Percentiles rank a stretch among this genome's conserved stretches.
phyloP scores from a whole-genome alignment of 1,140 invertebrate genomes.

The Aphis craccivora region DNA sequence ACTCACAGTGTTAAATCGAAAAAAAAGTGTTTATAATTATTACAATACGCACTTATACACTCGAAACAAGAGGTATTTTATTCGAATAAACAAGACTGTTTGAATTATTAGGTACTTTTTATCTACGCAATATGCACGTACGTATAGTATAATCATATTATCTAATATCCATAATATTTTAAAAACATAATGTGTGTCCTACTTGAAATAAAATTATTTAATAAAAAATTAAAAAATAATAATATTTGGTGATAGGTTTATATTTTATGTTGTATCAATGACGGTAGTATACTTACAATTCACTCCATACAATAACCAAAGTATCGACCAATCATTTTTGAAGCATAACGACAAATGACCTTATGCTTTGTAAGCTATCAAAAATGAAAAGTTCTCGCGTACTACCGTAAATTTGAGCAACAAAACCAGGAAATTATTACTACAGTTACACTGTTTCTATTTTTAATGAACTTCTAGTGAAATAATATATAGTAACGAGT shows the following conservation, averaged over 20 bases:
- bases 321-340: constrained; percentile 31
- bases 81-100: background rate
- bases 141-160: background rate
- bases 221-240: background rate
- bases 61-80: background rate
- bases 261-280: background rate
- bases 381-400: background rate
- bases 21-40: background rate
- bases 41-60: background rate
- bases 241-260: background rate
- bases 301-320: background rate
- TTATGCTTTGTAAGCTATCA: background rate
- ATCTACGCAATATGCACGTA: background rate
- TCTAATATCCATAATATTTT: no score
- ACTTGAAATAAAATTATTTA: background rate
- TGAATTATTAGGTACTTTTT: background rate
- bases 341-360: constrained; percentile 22
- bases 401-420: background rate
- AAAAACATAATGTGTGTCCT: background rate
- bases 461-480: constrained; percentile 2
- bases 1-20: background rate
- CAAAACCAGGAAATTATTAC: background rate
- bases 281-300: background rate
- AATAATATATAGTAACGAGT: background rate
- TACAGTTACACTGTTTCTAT: background rate